Percentiles rank a stretch among this genome's conserved stretches.
Conservation (phyloP, 2,113 vertebrate genomes). For the Mustela lutreola region DNA sequence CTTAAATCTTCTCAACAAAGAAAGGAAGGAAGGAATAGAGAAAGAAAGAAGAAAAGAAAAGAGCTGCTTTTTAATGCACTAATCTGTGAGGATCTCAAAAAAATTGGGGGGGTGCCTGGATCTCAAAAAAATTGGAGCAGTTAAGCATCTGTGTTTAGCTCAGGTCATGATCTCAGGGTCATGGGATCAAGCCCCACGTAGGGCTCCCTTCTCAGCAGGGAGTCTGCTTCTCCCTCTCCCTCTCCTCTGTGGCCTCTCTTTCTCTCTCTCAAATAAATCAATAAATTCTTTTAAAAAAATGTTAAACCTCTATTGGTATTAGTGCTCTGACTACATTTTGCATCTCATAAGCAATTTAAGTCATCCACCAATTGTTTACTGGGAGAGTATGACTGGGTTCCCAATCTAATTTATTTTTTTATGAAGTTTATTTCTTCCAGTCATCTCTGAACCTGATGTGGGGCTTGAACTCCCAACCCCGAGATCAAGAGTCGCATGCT, state of each 20-base stretch:
- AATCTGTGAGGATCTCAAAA: too few relatives aligned
- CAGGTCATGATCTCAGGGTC: too few relatives aligned
- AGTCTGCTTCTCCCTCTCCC: too few relatives aligned
- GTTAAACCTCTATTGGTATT: background rate
- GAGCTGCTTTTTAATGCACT: background rate
- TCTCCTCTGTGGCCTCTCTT: too few relatives aligned
- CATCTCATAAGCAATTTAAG: background rate
- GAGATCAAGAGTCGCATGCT: background rate
- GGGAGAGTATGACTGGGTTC: background rate
- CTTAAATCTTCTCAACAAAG: background rate
- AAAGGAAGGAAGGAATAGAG: background rate
- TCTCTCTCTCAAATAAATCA: too few relatives aligned
- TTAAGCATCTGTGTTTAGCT: too few relatives aligned
- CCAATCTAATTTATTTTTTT: background rate
- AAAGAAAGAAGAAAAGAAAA: background rate
- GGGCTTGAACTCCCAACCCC: background rate
- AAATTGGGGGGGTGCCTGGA: background rate
- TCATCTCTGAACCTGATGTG: background rate
- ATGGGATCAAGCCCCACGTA: too few relatives aligned
- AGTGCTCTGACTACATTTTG: background rate
- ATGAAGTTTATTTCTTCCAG: background rate
- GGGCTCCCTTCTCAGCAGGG: too few relatives aligned
- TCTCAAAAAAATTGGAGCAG: too few relatives aligned
- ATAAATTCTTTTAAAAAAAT: background rate
- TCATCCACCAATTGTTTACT: background rate